Evolutionary conservation across 2,888 invertebrate species (phyloP).

Genomic region (Bugulina stolonifera): DNA sequence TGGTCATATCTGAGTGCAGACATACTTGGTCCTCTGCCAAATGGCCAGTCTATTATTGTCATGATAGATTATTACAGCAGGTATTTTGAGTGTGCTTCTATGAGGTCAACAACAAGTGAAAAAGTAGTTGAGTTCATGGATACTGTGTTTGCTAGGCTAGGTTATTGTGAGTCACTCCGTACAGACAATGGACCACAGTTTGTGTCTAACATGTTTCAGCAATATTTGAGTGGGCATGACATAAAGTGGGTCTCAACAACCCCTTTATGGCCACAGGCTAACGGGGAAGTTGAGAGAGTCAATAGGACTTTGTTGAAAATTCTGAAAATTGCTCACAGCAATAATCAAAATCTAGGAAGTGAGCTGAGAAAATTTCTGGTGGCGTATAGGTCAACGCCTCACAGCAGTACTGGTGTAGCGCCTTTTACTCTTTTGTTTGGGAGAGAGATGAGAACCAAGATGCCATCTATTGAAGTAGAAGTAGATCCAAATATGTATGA

Average conservation of each 20-base stretch:
- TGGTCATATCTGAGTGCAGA: conserved; percentile 11
- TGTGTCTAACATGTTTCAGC: conserved; percentile 29
- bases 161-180: conserved; percentile 30
- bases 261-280: conserved; percentile 32
- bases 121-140: conserved; percentile 28
- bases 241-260: conserved; percentile 31
- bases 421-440: conserved; percentile 31
- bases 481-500: neutral
- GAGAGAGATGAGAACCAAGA: conserved; percentile 30
- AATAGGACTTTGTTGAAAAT: conserved; percentile 33
- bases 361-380: conserved; percentile 31
- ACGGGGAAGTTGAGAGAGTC: conserved; percentile 32
- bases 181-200: conserved; percentile 33
- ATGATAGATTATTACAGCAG: neutral
- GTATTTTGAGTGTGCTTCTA: conserved; percentile 7
- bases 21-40: neutral
- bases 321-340: conserved; percentile 30
- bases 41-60: conserved; percentile 7
- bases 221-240: conserved; percentile 29
- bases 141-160: conserved; percentile 31
- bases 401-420: conserved; percentile 30
- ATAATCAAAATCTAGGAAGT: conserved; percentile 29
- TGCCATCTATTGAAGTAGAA: conserved; percentile 27
- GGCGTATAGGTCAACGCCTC: conserved; percentile 32
- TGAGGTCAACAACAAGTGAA: neutral